Evolutionary conservation across 2,888 invertebrate genomes (phyloP), one percentile per base, ranked within the genome.

Genomic region (Erannis defoliaria): DNA sequence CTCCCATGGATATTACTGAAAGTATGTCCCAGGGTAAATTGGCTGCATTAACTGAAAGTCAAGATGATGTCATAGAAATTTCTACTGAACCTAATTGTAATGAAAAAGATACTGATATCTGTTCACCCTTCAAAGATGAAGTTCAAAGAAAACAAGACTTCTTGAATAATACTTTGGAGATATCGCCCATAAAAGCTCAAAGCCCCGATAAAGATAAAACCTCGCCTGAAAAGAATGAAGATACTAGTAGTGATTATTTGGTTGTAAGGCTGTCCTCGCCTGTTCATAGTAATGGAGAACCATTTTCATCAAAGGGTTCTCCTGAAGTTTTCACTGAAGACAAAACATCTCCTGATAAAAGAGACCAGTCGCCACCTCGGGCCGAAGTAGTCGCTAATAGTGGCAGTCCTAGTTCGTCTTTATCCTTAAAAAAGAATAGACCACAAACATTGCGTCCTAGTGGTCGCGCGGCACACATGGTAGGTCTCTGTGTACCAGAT

Each of bases 181-280:
- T 95, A 79, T 95, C 95, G 0, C 95, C 95, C 0, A 95, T 95
- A 61, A 93, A 92, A 79, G 81, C 77, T 2, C 75, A 88, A 74
- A 90, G 90, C 59, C 91, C 93, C 1, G 77, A 88, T 26, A 77
- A 75, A 61, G 81, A 82, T 6, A 79, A 86, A 43, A 83, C 80
- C 40, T 81, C 85, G 9, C 84, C 86, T 1, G 87, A 86, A 37
- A 37, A 49, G 16, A 31, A 48, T 8, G 33, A 16, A 1, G 90
- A 90, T 55, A 85, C 80, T 2, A 88, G 82, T 48, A 80, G 70
- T 59, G 91, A 91, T 67, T 90, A 80, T 70, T 84, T 91, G 10
- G 82, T 90, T 0, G 88, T 93, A 56, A 85, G 85, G 60, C 73
- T 92, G 8, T 73, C 87, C 12, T 86, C 88, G 2, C 91, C 90